Conservation (phyloP, 37 sponge, comb jelly and placozoan genomes). For the Cladorhizidae sp. region DNA sequence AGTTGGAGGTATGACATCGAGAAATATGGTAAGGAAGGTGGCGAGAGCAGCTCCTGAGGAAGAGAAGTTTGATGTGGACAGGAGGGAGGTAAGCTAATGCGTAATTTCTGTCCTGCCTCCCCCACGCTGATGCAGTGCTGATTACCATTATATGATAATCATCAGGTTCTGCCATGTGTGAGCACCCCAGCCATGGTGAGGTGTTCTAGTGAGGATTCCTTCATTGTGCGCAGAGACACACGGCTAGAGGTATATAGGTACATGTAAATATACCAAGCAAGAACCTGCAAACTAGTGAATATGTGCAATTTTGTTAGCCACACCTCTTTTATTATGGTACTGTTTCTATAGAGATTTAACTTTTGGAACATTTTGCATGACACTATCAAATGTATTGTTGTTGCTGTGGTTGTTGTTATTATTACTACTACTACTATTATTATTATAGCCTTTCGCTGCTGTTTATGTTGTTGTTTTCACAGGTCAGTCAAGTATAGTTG, state of each 20-base stretch:
- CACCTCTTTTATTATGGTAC: too few relatives aligned
- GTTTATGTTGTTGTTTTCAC: too few relatives aligned
- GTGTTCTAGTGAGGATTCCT: conserved; percentile 80
- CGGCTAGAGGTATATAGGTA: conserved; percentile 32
- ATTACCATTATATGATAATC: background rate
- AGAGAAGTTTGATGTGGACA: background rate
- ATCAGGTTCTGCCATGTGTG: background rate
- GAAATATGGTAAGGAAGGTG: background rate
- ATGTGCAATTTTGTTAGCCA: too few relatives aligned
- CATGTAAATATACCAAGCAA: background rate
- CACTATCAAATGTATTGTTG: too few relatives aligned
- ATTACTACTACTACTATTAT: too few relatives aligned
- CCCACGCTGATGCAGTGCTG: background rate
- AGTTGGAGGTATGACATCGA: background rate
- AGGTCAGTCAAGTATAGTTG: too few relatives aligned
- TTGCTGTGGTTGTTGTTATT: too few relatives aligned
- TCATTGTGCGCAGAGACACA: conserved; percentile 47
- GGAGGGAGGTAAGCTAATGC: background rate
- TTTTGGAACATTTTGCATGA: too few relatives aligned
- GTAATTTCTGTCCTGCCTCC: background rate
- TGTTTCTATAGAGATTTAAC: too few relatives aligned
- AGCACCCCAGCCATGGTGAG: conserved; percentile 21
- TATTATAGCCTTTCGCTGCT: too few relatives aligned
- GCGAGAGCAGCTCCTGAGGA: background rate
- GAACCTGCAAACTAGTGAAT: background rate